Base-by-base conservation (phyloP, 1,140 invertebrate species). In the Nixonia krombeini region DNA sequence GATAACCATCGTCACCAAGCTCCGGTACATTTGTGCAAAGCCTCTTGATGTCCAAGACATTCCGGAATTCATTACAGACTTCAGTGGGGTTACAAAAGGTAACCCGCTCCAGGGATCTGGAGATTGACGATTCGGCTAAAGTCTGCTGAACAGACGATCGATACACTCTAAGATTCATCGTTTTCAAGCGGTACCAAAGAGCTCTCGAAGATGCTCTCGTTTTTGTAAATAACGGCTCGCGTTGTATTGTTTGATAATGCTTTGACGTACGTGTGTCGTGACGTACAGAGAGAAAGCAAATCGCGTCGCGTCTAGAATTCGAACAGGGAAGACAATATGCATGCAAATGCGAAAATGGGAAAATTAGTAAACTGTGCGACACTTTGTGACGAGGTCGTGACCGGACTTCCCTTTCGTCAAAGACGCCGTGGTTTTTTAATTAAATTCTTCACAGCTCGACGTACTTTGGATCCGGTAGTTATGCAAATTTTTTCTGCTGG, bases 101-200 rank as follows among this genome's bases (percentile, higher is more conserved):
- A n/a, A 23, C 13, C 56, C 28, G 23, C 49, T 57, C 18, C 49
- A 47, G 47, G 15, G 23, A 53, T 31, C 31, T 55, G 44, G 52
- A 72, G 59, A 72, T 69, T 72, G 69, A 72, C 63, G 61, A 67
- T 72, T 56, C 49, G 55, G 29, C 40, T 28, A 64, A 63, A 58
- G 46, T 17, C 53, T 61, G 56, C 38, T 65, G 53, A 68, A 63
- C 58, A 56, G 51, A 15, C 33, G 51, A 65, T 70, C 61, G 42
- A 70, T 65, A 57, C 52, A 57, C 56, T 65, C 38, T 15, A 59
- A 41, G 23, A 47, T 41, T 65, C 38, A 52, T 62, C 61, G 58
- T 46, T 62, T 50, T 61, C 46, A 25, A 64, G 45, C 50, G 38
- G 37, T 18, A 31, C 56, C 56, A 29, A 44, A 70, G 51, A 42